phyloP scores from a whole-genome alignment of 2,888 invertebrate species.

The Dione vanillae region DNA sequence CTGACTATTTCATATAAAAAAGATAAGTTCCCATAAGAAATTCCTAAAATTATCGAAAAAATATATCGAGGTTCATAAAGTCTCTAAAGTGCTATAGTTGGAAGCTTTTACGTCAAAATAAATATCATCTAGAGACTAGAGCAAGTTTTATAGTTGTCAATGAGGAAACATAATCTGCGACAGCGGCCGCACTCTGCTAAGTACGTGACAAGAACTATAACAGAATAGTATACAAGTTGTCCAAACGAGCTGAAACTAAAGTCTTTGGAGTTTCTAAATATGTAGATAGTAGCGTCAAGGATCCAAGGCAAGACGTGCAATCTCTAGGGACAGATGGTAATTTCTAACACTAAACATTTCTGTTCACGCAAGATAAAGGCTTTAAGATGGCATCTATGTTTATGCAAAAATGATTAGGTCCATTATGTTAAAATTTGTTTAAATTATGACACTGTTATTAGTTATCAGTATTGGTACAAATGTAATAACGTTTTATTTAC shows the following conservation, averaged over 20 bases:
- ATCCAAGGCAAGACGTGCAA: slow-evolving; percentile 54
- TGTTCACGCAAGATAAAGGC: slow-evolving; percentile 47
- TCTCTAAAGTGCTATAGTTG: background rate
- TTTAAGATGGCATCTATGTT: slow-evolving; percentile 16
- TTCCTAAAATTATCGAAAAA: too few species aligned
- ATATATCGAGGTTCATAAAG: slow-evolving; percentile 2
- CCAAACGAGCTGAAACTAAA: slow-evolving; percentile 56
- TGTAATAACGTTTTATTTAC: too few species aligned
- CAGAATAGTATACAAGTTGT: slow-evolving; percentile 45
- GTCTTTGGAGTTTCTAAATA: slow-evolving; percentile 59
- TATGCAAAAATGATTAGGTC: background rate
- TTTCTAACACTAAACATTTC: slow-evolving; percentile 55
- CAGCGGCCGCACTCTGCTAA: slow-evolving; percentile 30
- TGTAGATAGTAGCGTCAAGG: slow-evolving; percentile 63
- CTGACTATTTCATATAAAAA: too few species aligned
- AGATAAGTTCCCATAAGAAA: too few species aligned
- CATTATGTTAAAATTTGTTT: background rate
- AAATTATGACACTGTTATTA: background rate
- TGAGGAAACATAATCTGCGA: slow-evolving; percentile 23
- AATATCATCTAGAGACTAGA: background rate
- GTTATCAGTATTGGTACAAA: background rate
- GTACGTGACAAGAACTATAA: slow-evolving; percentile 43
- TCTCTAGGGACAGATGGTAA: slow-evolving; percentile 49
- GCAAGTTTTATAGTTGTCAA: slow-evolving; percentile 13
- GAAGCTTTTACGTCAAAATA: background rate